Evolutionary conservation across 2,113 vertebrate genomes (phyloP), one percentile per base, ranked within the genome.

Genomic region (Sorex araneus): DNA sequence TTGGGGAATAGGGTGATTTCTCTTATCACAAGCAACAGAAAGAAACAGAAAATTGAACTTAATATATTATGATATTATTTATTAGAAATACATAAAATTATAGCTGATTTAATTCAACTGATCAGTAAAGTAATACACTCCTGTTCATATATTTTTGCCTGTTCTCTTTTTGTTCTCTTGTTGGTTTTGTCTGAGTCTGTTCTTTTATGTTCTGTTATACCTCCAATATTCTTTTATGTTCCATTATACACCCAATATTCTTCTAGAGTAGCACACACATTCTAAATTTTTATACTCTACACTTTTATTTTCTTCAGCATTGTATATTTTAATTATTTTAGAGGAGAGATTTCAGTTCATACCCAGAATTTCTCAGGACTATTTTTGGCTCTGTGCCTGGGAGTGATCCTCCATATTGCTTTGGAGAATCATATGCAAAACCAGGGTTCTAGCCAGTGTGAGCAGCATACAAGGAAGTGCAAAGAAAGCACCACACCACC

Each of bases 1-100:
- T 89, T 34, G 81, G 77, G 28, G 91, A 21, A 40, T 92, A 75
- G 30, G 89, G 88, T 93, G 79, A 92, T 90, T 94, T 87, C 60
- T 94, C 83, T 97, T 96, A 97, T 97, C 96, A 96, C 78, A 92
- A 85, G 91, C 28, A 97, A 90, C 91, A 95, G 90, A 96, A 95
- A 18, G 43, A n/a, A 90, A 50, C 8, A 90, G 93, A 93, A 40
- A 85, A 8, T 74, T 0, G n/a, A 90, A 73, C 32, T 92, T 82
- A 18, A 32, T 93, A 32, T 25, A 91, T 66, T 43, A 36, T 63
- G 76, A 67, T 64, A 74, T 25, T 93, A 8, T 47, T 6, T 88
- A 76, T 95, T 92, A 96, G 64, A 93, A n/a, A 95, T 7, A 2
- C 89, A 54, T 92, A 89, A 74, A 66, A 34, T 60, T 95, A 81